phyloP scores from a whole-genome alignment of 2,888 invertebrate genomes.

The Mythimna albipuncta region DNA sequence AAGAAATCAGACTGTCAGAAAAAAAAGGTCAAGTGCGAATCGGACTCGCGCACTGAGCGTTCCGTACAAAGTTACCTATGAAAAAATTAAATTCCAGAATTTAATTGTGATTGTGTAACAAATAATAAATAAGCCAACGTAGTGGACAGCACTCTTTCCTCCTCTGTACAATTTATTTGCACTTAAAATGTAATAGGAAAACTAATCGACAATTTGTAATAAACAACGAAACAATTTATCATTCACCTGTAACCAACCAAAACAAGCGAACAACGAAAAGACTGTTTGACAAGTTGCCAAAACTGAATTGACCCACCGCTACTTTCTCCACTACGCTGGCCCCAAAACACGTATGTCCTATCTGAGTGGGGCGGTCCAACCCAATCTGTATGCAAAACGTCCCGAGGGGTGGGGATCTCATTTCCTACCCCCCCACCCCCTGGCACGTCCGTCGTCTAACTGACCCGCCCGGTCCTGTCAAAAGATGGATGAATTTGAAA shows the following conservation, averaged over 20 bases:
- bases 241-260: conserved; percentile 18
- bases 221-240: conserved; percentile 13
- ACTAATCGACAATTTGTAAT: background rate
- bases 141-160: no score
- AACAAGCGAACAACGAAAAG: conserved; percentile 32
- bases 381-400: conserved; percentile 76
- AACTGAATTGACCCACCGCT: conserved; percentile 39
- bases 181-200: no score
- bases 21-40: no score
- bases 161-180: no score
- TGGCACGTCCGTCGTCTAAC: conserved; percentile 62
- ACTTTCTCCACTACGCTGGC: conserved; percentile 27
- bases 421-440: conserved; percentile 61
- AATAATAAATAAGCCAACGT: no score
- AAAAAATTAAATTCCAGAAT: no score
- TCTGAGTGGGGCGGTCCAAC: conserved; percentile 54
- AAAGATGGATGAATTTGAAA: conserved; percentile 72
- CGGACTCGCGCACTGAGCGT: no score
- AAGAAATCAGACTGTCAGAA: no score
- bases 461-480: conserved; percentile 67
- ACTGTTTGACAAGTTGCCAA: conserved; percentile 41
- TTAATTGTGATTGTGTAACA: no score
- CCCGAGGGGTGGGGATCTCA: conserved; percentile 67
- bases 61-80: no score
- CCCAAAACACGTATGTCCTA: conserved; percentile 66